Base-by-base conservation (phyloP, 2,797 vertebrate species). In the Halcyon smyrnensis region DNA sequence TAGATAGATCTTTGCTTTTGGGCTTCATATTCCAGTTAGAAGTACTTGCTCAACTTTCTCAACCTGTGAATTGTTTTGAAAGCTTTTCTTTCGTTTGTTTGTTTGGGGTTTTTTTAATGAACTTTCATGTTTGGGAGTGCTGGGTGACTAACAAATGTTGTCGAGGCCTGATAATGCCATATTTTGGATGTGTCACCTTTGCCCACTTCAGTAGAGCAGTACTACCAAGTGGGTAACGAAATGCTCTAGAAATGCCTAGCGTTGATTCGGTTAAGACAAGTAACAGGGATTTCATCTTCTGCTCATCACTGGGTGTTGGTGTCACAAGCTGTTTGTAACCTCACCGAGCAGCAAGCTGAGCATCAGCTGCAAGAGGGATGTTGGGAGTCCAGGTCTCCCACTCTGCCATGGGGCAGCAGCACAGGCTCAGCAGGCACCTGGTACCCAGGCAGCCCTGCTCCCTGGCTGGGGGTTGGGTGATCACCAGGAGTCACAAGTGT, bases 231-330 rank as follows among this genome's bases (percentile, higher is more conserved):
- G 15, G 11, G 27, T 67, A 51, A n/a, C 37, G 57, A n/a, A 64
- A 7, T 15, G 18, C 54, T 11, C 8, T 48, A 19, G 50, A 34
- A 37, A 15, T 60, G 36, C 10, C 4, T 30, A 27, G 11, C 12
- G 23, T 43, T 43, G 45, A 30, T 15, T 88, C 3, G 1, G 39
- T 13, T 50, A 48, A 36, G 37, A 12, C 13, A 27, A 18, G 14
- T 25, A 65, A 36, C 17, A 27, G 23, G 30, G 13, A 12, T 23
- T 67, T 68, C 57, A 28, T 41, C 65, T n/a, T 59, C 67, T 36
- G 15, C 77, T 75, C 4, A 2, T 34, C 0, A 0, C 34, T 46
- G 30, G 18, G 36, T 39, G 23, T 39, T 37, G 81, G 6, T 53
- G 18, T 89, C 60, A 1, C 6, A 13, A 43, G 39, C 71, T 77